These are phyloP conservation scores for Xanthostigma xanthostigma DNA, from an alignment of 2,888 invertebrate species.

Conservation along the genomic window DNA sequence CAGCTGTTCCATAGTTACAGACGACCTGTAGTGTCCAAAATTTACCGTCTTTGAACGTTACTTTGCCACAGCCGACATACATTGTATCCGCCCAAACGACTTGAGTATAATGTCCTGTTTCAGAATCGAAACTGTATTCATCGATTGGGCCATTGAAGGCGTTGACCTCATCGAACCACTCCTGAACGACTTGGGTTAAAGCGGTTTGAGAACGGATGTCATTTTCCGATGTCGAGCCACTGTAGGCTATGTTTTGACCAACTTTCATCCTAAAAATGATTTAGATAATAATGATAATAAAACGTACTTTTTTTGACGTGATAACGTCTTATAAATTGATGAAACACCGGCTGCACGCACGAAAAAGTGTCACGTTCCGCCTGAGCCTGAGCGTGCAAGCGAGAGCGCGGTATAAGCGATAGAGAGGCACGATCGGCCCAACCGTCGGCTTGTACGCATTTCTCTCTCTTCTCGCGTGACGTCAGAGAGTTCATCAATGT, in stretches of 20 bases:
- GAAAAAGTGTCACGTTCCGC: too few relatives aligned
- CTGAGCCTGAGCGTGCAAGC: too few relatives aligned
- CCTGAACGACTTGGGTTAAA: neutral
- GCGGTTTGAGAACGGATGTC: neutral
- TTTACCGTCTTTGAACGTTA: too few relatives aligned
- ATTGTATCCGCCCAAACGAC: neutral
- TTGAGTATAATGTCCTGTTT: neutral
- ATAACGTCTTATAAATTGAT: too few relatives aligned
- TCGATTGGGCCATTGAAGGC: neutral
- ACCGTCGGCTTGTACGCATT: too few relatives aligned
- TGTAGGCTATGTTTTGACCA: neutral
- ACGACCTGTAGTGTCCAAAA: conserved; percentile 16
- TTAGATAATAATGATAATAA: too few relatives aligned
- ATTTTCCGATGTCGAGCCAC: neutral
- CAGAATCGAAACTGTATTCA: neutral
- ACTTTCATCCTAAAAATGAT: neutral
- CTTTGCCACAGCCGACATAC: neutral
- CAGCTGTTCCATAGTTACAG: conserved; percentile 35
- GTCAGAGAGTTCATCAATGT: too few relatives aligned
- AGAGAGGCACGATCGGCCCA: too few relatives aligned
- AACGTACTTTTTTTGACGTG: too few relatives aligned
- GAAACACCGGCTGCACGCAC: too few relatives aligned
- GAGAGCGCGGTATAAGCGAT: too few relatives aligned
- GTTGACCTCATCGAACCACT: neutral
- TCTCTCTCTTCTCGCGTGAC: too few relatives aligned